These are phyloP conservation scores for Pteronotus mesoamericanus DNA, from an alignment of 2,797 vertebrate species.

Conservation along the genomic window DNA sequence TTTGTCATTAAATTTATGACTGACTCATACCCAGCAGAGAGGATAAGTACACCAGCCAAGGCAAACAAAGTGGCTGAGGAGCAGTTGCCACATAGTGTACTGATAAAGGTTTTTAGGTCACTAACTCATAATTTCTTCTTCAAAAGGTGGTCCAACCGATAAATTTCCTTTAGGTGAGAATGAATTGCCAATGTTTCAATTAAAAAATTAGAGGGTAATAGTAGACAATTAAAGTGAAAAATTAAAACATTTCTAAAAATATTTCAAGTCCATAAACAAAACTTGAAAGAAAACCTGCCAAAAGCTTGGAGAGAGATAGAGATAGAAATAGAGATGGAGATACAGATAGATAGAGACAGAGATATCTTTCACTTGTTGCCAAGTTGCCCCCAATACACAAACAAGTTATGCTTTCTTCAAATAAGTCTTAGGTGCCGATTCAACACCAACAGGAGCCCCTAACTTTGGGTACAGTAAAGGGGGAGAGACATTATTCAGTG, in stretches of 20 bases:
- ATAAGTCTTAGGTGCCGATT: not conserved
- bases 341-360: no score
- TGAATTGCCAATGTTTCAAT: not conserved
- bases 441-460: not conserved
- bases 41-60: not conserved
- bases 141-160: not conserved
- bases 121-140: not conserved
- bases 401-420: not conserved
- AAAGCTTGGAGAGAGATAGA: not conserved
- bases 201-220: not conserved
- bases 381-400: not conserved
- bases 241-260: not conserved
- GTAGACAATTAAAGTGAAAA: not conserved
- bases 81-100: not conserved
- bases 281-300: not conserved
- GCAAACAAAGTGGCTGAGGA: not conserved
- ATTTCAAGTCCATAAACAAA: not conserved
- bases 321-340: no score
- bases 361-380: not conserved
- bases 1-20: not conserved
- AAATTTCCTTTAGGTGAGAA: not conserved
- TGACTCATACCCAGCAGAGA: not conserved
- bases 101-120: not conserved
- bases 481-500: not conserved
- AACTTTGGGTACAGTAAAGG: not conserved